phyloP scores from a whole-genome alignment of 2,113 vertebrate genomes.

The Eudyptes chrysolophus region DNA sequence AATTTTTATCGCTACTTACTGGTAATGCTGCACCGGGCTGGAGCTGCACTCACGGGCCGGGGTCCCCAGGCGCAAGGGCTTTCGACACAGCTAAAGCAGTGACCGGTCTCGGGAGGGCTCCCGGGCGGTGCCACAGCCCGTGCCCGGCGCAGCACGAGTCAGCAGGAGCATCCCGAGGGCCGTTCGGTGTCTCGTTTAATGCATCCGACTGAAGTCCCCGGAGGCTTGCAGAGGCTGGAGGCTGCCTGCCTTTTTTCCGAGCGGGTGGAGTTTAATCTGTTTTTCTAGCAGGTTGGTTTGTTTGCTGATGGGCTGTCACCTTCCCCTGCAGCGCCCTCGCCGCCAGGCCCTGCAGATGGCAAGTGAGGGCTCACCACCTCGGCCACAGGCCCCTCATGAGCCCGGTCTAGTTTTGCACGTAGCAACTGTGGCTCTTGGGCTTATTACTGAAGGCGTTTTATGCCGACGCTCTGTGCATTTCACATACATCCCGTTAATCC shows the following conservation, averaged over 20 bases:
- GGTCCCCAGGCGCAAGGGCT: neutral
- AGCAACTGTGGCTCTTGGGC: neutral
- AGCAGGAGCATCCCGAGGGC: neutral
- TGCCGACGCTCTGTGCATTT: no score
- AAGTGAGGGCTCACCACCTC: neutral
- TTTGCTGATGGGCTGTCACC: neutral
- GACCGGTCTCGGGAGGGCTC: accelerated
- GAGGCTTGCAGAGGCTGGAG: neutral
- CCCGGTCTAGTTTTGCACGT: neutral
- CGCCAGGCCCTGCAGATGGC: neutral
- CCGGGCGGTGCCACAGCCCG: neutral
- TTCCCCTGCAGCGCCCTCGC: neutral
- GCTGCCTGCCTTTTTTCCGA: neutral
- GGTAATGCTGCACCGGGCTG: neutral
- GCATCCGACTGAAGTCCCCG: neutral
- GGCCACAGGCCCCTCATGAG: neutral
- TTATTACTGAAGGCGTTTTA: neutral
- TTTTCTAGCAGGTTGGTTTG: neutral
- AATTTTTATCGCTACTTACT: neutral
- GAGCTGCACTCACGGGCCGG: neutral
- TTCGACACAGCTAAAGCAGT: neutral
- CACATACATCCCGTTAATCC: neutral
- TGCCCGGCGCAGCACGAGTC: neutral
- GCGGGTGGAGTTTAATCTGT: neutral
- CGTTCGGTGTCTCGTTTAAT: accelerated